phyloP scores from a whole-genome alignment of 37 sponge, comb jelly and placozoan genomes.

The Eunapius fragilis region DNA sequence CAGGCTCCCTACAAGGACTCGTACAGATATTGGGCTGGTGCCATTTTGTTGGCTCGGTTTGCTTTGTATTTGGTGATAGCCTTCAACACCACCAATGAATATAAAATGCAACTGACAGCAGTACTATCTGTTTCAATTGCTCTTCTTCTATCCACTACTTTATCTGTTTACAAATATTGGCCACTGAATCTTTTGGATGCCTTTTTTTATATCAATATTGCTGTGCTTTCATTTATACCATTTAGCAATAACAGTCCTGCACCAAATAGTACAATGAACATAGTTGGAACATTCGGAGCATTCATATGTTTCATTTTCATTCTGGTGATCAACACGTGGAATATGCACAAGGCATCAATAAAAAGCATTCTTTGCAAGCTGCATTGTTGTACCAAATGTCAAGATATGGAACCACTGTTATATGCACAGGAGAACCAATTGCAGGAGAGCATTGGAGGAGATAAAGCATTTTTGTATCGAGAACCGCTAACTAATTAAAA shows the following conservation, averaged over 20 bases:
- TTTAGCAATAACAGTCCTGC: not conserved
- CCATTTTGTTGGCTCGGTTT: not conserved
- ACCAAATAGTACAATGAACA: too few relatives aligned
- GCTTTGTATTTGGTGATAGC: not conserved
- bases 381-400: too few relatives aligned
- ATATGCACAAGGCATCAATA: too few relatives aligned
- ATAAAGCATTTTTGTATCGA: too few relatives aligned
- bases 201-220: not conserved
- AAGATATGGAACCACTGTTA: too few relatives aligned
- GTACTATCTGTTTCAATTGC: not conserved
- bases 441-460: too few relatives aligned
- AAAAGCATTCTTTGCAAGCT: too few relatives aligned
- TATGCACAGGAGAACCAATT: too few relatives aligned
- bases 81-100: not conserved
- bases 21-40: constrained; percentile 17
- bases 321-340: too few relatives aligned
- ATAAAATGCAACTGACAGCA: not conserved
- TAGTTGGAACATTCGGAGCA: too few relatives aligned
- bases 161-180: not conserved
- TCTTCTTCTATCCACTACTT: not conserved
- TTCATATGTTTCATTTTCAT: too few relatives aligned
- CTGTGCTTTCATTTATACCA: not conserved
- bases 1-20: constrained; percentile 4
- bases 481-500: too few relatives aligned
- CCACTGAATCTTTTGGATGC: not conserved